Conservation (phyloP, 1,140 invertebrate genomes). For the Ridgeia piscesae region DNA sequence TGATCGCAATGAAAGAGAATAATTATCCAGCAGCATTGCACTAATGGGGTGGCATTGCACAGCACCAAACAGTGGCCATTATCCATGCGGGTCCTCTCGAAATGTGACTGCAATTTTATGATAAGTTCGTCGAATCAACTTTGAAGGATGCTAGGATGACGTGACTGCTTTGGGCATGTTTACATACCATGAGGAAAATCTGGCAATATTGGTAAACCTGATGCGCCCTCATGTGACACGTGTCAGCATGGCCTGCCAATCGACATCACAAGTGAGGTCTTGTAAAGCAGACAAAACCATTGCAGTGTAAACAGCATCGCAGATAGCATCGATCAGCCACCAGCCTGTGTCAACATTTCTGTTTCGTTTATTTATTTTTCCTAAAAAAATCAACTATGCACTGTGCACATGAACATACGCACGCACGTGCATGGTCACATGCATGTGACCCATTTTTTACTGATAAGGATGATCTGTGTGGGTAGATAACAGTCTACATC, state of each 20-base stretch:
- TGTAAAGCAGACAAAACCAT: neutral
- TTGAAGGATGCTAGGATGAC: neutral
- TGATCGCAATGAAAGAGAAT: neutral
- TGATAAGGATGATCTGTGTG: too few relatives aligned
- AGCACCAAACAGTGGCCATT: neutral
- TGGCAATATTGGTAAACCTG: neutral
- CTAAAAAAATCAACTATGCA: neutral
- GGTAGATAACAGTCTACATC: too few relatives aligned
- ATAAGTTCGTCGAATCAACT: neutral
- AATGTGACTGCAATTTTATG: neutral
- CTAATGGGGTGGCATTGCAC: neutral
- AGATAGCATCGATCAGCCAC: neutral
- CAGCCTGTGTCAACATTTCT: neutral
- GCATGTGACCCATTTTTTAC: too few relatives aligned
- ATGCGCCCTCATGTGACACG: neutral
- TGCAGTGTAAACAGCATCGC: neutral
- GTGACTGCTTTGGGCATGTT: neutral
- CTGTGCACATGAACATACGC: neutral
- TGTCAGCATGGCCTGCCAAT: neutral
- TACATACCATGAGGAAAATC: neutral
- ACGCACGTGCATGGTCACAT: neutral
- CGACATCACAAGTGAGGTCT: neutral
- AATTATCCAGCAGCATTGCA: neutral
- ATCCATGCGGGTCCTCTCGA: neutral
- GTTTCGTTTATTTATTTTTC: neutral